Evolutionary conservation across 2,113 vertebrate species (phyloP).

Genomic region (Antechinus stuartii): DNA sequence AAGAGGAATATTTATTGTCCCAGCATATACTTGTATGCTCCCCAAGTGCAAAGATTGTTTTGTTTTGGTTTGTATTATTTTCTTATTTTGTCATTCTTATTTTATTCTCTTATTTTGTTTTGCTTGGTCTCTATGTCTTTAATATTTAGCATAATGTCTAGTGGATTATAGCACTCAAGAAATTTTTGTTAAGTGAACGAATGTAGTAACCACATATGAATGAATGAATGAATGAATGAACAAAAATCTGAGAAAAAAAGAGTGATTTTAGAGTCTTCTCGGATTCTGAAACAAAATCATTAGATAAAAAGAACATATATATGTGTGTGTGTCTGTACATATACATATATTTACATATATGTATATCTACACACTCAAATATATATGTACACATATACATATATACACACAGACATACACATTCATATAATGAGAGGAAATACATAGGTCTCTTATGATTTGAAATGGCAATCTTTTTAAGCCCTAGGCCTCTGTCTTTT

Average conservation of each 20-base stretch:
- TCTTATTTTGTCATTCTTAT: too few species aligned
- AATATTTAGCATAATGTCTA: background rate
- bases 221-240: background rate
- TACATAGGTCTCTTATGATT: background rate
- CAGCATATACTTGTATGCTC: background rate
- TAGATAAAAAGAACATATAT: background rate
- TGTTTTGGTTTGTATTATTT: background rate
- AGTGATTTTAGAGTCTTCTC: background rate
- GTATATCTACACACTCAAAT: too few species aligned
- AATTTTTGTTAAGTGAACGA: background rate
- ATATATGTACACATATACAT: background rate
- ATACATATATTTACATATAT: background rate
- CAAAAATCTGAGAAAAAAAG: background rate
- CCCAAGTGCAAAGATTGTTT: background rate
- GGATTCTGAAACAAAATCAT: background rate
- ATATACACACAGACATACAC: too few species aligned
- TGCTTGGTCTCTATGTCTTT: background rate
- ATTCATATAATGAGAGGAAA: background rate
- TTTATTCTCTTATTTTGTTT: background rate
- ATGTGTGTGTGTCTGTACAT: too few species aligned
- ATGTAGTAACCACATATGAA: background rate
- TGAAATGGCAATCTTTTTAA: conserved; percentile 18
- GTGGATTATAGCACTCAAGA: background rate
- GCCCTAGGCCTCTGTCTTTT: background rate
- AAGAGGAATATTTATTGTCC: background rate